Evolutionary conservation across 2,888 invertebrate species (phyloP), one percentile per base, ranked within the genome.

Genomic region (Pammene fasciana): DNA sequence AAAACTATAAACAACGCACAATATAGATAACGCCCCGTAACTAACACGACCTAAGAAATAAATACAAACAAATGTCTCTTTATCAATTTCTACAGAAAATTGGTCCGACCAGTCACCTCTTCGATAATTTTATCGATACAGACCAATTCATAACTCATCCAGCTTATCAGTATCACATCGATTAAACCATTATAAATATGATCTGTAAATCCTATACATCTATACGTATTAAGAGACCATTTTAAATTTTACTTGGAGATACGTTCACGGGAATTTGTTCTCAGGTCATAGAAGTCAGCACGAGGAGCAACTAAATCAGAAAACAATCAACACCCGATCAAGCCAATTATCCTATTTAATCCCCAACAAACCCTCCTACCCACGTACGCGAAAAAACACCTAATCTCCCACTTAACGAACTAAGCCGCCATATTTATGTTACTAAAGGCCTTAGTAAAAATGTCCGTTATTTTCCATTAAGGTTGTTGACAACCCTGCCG

Each of bases 401-500:
- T 57, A 62, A 78, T 75, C 77, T 11, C 18, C 65, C 74, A 76
- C 76, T 75, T 73, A 74, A 72, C 72, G 61, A 65, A 74, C 67
- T 72, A 72, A 76, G 72, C 73, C 71, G 72, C 73, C 71, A 73
- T 74, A 70, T 76, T 78, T 76, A 75, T 74, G 73, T 72, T 72
- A 75, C 74, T 73, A 72, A 71, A 70, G 72, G 73, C 62, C 72
- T 73, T 75, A 74, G 74, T 75, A 76, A 78, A 75, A 75, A 78
- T 75, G 72, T 73, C 50, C 46, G 86, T 85, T 86, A 86, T 74
- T 82, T 81, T 65, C 84, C 84, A 86, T 85, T 86, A 86, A 77
- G 68, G 26, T 60, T 75, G 81, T 78, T 84, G 88, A 83, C 87
- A 90, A 79, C 91, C 90, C 89, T 90, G 79, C 73, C 80, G 26